phyloP scores from a whole-genome alignment of 2,888 invertebrate species.

The Eremobia ochroleuca region DNA sequence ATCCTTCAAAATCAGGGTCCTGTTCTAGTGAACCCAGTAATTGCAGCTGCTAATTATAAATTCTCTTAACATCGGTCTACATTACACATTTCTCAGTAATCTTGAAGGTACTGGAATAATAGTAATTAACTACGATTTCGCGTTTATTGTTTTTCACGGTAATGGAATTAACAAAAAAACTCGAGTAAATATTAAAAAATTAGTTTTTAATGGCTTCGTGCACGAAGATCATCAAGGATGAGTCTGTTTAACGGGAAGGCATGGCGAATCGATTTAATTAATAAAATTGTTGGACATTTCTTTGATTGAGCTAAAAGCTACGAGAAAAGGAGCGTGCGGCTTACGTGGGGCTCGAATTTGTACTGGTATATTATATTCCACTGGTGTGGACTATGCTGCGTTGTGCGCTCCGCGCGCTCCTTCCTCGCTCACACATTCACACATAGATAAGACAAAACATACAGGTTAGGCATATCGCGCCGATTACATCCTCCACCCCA shows the following conservation, averaged over 20 bases:
- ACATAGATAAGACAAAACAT: too few species aligned
- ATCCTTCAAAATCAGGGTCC: not conserved
- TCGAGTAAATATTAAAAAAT: constrained; percentile 4
- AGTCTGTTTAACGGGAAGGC: not conserved
- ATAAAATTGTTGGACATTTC: not conserved
- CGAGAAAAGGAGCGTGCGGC: too few species aligned
- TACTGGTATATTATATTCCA: too few species aligned
- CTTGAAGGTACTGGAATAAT: constrained; percentile 58
- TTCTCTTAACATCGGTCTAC: constrained; percentile 33
- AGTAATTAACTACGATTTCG: constrained; percentile 45
- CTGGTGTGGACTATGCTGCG: too few species aligned
- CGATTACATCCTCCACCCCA: too few species aligned
- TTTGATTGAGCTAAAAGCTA: not conserved
- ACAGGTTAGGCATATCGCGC: too few species aligned
- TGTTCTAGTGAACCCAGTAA: constrained; percentile 23
- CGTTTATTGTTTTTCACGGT: constrained; percentile 38
- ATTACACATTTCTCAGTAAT: constrained; percentile 58
- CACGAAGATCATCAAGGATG: constrained; percentile 22
- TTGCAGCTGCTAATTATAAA: constrained; percentile 55
- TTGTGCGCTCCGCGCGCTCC: too few species aligned
- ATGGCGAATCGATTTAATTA: constrained; percentile 2
- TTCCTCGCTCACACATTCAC: too few species aligned
- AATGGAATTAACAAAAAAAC: constrained; percentile 20
- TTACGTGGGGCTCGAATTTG: too few species aligned
- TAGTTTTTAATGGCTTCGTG: constrained; percentile 16